These are phyloP conservation scores for Hydrotaea cyrtoneurina DNA, from an alignment of 2,888 invertebrate species.

Conservation along the genomic window DNA sequence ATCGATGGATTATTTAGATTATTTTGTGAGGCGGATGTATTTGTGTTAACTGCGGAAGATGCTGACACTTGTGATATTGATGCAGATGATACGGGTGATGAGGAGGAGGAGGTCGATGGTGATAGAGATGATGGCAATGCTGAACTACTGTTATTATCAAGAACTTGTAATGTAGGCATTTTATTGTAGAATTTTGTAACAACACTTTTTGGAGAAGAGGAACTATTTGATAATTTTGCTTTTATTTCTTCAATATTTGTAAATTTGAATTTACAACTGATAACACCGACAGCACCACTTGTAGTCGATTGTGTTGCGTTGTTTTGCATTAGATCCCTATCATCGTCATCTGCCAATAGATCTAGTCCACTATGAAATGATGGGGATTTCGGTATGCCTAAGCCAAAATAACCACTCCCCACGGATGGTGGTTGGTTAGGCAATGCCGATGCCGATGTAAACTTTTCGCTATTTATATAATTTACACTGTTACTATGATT, in stretches of 20 bases:
- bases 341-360: conserved; percentile 85
- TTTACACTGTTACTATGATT: conserved; percentile 41
- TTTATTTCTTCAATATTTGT: conserved; percentile 75
- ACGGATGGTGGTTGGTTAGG: conserved; percentile 55
- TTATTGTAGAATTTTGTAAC: conserved; percentile 67
- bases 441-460: conserved; percentile 18
- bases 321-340: conserved; percentile 50
- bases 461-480: conserved; percentile 42
- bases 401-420: conserved; percentile 76
- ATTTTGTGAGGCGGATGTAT: conserved; percentile 44
- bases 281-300: conserved; percentile 33
- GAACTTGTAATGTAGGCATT: conserved; percentile 69
- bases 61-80: conserved; percentile 69
- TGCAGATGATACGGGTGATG: conserved; percentile 66
- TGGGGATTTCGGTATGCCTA: conserved; percentile 92
- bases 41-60: conserved; percentile 66
- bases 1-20: conserved; percentile 38
- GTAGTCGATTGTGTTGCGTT: conserved; percentile 2
- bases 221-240: conserved; percentile 74
- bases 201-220: conserved; percentile 69
- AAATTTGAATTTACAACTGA: conserved; percentile 68
- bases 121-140: conserved; percentile 66
- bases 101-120: conserved; percentile 71
- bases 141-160: conserved; percentile 54
- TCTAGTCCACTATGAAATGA: conserved; percentile 94